Percentiles rank a stretch among this genome's conserved stretches.
Evolutionary conservation across 2,113 vertebrate genomes (phyloP).

Genomic region (Pollachius pollachius): DNA sequence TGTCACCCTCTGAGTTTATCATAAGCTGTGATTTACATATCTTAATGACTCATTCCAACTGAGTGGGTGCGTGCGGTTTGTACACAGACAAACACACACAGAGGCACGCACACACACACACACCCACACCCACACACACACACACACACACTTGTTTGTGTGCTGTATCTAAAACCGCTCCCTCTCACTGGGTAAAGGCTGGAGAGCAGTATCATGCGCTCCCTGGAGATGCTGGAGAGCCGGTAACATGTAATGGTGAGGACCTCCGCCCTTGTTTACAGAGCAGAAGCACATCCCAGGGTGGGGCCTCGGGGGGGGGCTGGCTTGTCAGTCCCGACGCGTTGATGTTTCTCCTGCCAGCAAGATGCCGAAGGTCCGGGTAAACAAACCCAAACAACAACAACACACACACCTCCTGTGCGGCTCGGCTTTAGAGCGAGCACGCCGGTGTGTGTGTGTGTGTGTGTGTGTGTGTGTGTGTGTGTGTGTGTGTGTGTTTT

Average conservation of each 20-base stretch:
- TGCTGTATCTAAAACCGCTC: slow-evolving; percentile 31
- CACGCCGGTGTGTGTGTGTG: not conserved
- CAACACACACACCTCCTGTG: not conserved
- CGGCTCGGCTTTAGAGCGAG: slow-evolving; percentile 18
- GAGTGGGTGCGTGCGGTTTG: slow-evolving; percentile 32
- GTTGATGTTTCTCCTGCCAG: slow-evolving; percentile 14
- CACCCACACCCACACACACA: too few species aligned
- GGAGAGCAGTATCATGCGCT: slow-evolving; percentile 18
- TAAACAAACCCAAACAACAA: slow-evolving; percentile 15
- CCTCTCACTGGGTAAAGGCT: slow-evolving; percentile 12
- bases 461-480: too few species aligned
- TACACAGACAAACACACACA: slow-evolving; percentile 23
- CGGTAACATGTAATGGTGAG: slow-evolving; percentile 52
- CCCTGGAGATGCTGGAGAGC: slow-evolving; percentile 38
- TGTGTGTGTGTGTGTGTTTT: too few species aligned
- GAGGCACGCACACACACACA: not conserved
- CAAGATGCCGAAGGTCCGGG: slow-evolving; percentile 7
- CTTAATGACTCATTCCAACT: slow-evolving; percentile 55
- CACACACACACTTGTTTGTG: slow-evolving; percentile 28
- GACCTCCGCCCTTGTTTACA: slow-evolving; percentile 54
- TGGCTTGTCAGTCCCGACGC: slow-evolving; percentile 22
- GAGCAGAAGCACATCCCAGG: slow-evolving; percentile 25
- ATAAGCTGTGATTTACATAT: slow-evolving; percentile 59
- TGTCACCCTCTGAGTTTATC: slow-evolving; percentile 44
- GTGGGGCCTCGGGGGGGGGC: slow-evolving; percentile 23